Base-by-base conservation (phyloP, 2,797 vertebrate genomes). In the Enteromius viviparus region DNA sequence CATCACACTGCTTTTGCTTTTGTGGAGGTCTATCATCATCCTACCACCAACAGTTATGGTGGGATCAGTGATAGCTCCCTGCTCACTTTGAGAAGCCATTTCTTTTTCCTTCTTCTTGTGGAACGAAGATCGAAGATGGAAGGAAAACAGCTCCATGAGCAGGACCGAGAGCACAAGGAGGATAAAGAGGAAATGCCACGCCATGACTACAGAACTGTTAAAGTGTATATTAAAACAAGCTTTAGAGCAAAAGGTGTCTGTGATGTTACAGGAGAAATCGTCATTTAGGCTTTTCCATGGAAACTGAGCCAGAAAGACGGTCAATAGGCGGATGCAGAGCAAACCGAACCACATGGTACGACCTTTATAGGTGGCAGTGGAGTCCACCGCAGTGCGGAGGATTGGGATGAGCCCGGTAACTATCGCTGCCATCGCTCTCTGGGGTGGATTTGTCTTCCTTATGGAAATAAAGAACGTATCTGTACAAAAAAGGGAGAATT, bases 341-440 rank as follows among this genome's bases (percentile, higher is more conserved):
- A 92, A 80, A 80, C 88, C 89, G 0, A 92, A 93, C 90, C 90
- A 92, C 81, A 91, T 12, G 0, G 88, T 88, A 53, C 88, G 81
- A 78, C 89, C 90, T 85, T 90, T 92, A 87, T 92, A 90, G 51
- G 86, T 81, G 80, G 87, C 85, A 66, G 87, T 91, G 84, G 89
- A 80, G 2, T 94, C 90, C 64, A 89, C 89, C 0, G 91, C 91
- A 0, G 92, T 92, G 21, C 89, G 87, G 40, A 92, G 87, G 83
- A 93, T 91, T n/a, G 91, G 93, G 65, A 92, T 92, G 49, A 93
- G 89, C 15, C 90, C 88, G 0, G 91, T 93, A 81, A 93, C 89
- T 78, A 94, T 66, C 0, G 91, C 91, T 80, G 90, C 90, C 89
- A 88, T 88, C 4, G 14, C 40, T 45, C 34, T 76, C 47, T 70